Conservation (phyloP, 2,888 invertebrate genomes). For the Hydrotaea cyrtoneurina region DNA sequence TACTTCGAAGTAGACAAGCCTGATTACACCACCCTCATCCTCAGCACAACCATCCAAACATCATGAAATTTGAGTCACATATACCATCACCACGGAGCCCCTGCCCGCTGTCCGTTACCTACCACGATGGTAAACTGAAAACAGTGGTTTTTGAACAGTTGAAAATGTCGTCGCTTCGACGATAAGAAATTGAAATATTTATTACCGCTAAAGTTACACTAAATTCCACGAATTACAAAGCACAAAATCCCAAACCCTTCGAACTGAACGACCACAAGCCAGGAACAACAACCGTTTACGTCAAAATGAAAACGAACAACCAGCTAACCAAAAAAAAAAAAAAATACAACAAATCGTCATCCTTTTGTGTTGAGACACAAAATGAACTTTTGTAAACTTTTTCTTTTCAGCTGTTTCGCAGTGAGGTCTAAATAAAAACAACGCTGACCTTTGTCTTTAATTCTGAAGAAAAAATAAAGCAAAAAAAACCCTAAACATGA, state of each 20-base stretch:
- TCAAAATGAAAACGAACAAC: neutral
- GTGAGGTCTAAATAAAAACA: neutral
- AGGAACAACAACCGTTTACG: neutral
- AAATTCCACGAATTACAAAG: constrained; percentile 59
- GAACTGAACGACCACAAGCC: neutral
- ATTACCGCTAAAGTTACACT: constrained; percentile 67
- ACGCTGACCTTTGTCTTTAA: neutral
- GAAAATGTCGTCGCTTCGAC: constrained; percentile 63
- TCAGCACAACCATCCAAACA: constrained; percentile 34
- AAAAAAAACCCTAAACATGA: neutral
- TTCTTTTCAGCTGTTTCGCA: neutral
- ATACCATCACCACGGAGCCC: constrained; percentile 40
- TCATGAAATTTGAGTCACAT: neutral
- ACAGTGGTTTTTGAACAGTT: constrained; percentile 22
- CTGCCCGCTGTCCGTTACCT: neutral
- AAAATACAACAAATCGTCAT: neutral
- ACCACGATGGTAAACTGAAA: neutral
- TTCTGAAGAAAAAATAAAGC: neutral
- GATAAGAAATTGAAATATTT: constrained; percentile 67
- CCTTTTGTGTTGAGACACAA: neutral
- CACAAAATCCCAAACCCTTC: neutral
- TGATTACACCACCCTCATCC: constrained; percentile 20
- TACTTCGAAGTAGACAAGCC: neutral
- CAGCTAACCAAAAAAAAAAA: no score
- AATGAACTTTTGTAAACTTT: constrained; percentile 26